A percentile compares a stretch with the other conserved stretches of the same genome.
phyloP scores from a whole-genome alignment of 2,113 vertebrate species.

The Centropus bengalensis region DNA sequence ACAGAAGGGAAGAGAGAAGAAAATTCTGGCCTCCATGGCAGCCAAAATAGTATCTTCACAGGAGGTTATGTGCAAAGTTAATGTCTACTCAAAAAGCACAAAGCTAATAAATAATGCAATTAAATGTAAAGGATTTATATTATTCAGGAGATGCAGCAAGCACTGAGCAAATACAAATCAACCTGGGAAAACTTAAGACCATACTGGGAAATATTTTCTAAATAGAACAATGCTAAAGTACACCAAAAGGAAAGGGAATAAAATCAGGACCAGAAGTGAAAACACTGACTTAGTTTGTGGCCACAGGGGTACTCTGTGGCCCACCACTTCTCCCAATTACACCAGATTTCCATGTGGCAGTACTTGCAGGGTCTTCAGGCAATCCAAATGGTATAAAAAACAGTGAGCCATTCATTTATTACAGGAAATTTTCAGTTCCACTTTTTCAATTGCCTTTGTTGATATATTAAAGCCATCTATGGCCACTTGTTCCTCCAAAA shows the following conservation, averaged over 20 bases:
- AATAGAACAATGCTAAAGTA: background rate
- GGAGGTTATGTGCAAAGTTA: background rate
- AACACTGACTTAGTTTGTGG: background rate
- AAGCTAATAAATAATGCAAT: background rate
- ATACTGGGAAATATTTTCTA: background rate
- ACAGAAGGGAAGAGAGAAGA: background rate
- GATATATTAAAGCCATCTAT: background rate
- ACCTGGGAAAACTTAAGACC: background rate
- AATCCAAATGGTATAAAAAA: background rate
- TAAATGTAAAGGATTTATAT: background rate
- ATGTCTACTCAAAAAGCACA: background rate
- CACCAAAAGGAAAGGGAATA: background rate
- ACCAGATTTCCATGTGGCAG: background rate
- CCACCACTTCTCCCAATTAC: background rate
- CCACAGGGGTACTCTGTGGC: background rate
- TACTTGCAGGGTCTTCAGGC: background rate
- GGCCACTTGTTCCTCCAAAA: background rate
- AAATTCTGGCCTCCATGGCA: rapidly evolving
- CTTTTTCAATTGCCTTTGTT: background rate
- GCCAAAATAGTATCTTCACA: background rate
- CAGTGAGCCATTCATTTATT: background rate
- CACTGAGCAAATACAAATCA: background rate
- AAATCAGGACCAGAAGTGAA: background rate
- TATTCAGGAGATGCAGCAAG: background rate
- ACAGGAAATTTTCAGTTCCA: background rate